Evolutionary conservation across 2,888 invertebrate species (phyloP).

Genomic region (Ophion slaviceki): DNA sequence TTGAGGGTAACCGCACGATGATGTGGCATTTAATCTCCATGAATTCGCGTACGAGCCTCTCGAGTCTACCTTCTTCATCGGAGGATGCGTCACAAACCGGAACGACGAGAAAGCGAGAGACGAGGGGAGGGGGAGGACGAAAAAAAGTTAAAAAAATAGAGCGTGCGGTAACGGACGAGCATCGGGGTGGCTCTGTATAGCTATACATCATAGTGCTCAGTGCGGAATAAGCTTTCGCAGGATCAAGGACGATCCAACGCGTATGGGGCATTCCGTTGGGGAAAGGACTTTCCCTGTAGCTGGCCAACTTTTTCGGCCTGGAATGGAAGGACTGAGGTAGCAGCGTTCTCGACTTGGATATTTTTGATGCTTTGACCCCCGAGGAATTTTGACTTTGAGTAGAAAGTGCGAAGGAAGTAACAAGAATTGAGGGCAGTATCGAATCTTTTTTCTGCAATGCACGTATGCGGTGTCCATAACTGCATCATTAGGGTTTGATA

Average conservation of each 20-base stretch:
- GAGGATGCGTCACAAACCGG: slow-evolving; percentile 58
- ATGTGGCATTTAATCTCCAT: slow-evolving; percentile 57
- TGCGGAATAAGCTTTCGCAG: slow-evolving; percentile 52
- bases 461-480: not conserved
- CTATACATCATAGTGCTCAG: slow-evolving; percentile 22
- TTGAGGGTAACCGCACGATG: slow-evolving; percentile 53
- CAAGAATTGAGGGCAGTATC: no score
- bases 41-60: slow-evolving; percentile 29
- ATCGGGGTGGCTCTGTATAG: slow-evolving; percentile 41
- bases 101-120: slow-evolving; percentile 28
- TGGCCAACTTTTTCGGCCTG: no score
- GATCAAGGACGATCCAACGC: slow-evolving; percentile 55
- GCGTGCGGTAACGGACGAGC: slow-evolving; percentile 49
- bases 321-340: not conserved
- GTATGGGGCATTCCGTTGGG: slow-evolving; percentile 7
- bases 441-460: not conserved
- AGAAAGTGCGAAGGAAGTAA: no score
- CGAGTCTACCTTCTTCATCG: not conserved
- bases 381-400: no score
- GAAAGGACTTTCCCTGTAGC: no score
- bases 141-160: slow-evolving; percentile 34
- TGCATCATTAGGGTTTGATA: no score
- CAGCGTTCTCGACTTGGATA: not conserved
- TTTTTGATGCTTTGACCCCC: not conserved
- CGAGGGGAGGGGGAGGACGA: not conserved